phyloP scores from a whole-genome alignment of 2,797 vertebrate genomes.

The Fringilla coelebs region DNA sequence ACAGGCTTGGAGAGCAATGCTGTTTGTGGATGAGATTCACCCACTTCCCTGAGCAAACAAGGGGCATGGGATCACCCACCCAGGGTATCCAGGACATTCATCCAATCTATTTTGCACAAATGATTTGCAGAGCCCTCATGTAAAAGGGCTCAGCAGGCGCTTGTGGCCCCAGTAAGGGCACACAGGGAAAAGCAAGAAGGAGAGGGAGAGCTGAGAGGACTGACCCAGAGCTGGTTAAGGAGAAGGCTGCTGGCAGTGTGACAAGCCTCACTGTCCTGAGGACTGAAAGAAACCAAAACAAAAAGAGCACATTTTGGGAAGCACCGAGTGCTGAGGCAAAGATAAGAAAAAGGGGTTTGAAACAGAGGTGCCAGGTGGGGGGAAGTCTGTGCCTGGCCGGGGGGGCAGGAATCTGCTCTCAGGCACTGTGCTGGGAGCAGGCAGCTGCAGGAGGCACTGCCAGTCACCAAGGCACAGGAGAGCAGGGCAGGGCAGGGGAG shows the following conservation, averaged over 20 bases:
- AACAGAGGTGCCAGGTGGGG: neutral
- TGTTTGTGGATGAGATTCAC: neutral
- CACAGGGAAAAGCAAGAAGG: neutral
- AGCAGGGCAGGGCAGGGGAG: neutral
- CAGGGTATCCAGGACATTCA: neutral
- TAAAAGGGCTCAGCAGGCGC: neutral
- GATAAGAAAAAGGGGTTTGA: neutral
- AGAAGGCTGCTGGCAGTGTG: neutral
- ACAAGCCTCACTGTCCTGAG: neutral
- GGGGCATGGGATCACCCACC: neutral
- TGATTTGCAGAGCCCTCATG: neutral
- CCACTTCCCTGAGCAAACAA: neutral
- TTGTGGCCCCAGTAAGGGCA: accelerated
- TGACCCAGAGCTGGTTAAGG: neutral
- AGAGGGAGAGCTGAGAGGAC: neutral
- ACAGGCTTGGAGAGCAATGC: neutral
- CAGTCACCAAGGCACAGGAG: neutral
- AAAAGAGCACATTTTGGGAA: neutral
- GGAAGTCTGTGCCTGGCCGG: neutral
- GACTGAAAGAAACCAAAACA: neutral
- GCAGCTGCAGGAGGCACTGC: neutral
- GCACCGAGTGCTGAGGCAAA: accelerated
- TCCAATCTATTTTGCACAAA: neutral
- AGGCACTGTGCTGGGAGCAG: neutral
- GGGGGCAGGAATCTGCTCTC: neutral